phyloP scores from a whole-genome alignment of 2,797 vertebrate species.

The Syndactyla subalaris region DNA sequence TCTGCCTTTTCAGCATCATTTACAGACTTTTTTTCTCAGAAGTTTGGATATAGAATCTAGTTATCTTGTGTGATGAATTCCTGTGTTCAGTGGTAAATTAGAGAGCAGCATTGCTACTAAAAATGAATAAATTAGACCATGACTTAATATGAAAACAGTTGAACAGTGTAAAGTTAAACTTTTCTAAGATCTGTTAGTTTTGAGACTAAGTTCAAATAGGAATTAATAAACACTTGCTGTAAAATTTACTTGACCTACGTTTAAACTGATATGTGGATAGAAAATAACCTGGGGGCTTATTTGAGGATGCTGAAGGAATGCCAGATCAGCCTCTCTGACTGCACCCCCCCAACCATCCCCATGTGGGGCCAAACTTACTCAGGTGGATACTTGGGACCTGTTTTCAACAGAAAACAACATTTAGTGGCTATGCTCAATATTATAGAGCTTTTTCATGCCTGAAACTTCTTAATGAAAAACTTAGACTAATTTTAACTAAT shows the following conservation, averaged over 20 bases:
- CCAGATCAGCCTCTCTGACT: background rate
- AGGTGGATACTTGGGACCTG: background rate
- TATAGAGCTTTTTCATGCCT: background rate
- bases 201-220: background rate
- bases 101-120: background rate
- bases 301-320: background rate
- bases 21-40: background rate
- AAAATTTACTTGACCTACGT: background rate
- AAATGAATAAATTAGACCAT: background rate
- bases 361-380: background rate
- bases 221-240: background rate
- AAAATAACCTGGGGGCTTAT: background rate
- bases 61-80: background rate
- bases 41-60: background rate
- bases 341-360: rapidly evolving
- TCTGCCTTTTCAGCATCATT: background rate
- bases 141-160: background rate
- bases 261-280: background rate
- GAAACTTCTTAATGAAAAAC: background rate
- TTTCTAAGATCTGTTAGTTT: background rate
- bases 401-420: background rate
- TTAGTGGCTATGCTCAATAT: background rate
- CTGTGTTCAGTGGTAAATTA: background rate
- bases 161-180: background rate
- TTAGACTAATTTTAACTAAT: background rate